Evolutionary conservation across 2,888 invertebrate genomes (phyloP), one percentile per base, ranked within the genome.

Genomic region (Cancer borealis): DNA sequence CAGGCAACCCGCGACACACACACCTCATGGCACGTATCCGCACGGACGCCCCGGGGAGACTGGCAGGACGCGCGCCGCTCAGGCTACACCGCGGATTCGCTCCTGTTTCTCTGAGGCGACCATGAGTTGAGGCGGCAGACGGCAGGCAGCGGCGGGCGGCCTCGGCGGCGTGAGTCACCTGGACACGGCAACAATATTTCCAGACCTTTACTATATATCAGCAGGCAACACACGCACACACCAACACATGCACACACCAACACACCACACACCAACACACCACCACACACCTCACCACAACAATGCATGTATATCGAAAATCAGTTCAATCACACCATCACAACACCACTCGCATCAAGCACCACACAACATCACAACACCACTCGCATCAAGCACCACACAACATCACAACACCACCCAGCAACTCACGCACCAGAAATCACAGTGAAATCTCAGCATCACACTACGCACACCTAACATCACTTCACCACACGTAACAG

Each of bases 31-130:
- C 66, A n/a, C 66, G 66, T 66, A 54, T n/a, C 66, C 21, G 66
- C 66, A 66, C 66, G 66, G 66, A 21, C 66, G n/a, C 66, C 66
- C n/a, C 66, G n/a, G 66, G 66, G 66, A 66, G 66, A 66, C 66
- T 66, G 66, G 66, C 66, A 17, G 66, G 66, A 66, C 66, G 14
- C 66, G 66, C 66, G 66, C 66, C 66, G 66, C 66, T 14, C 66
- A n/a, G n/a, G n/a, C 66, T 21, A 21, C 21, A 21, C 66, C 66
- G 54, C 54, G 54, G 54, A 66, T 66, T 66, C 66, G 21, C 66
- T 54, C 54, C 54, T 66, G 66, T 14, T n/a, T 66, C 66, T 17
- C 66, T n/a, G 54, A 54, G 54, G 66, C 66, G 66, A 21, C 66
- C 66, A 66, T 66, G 66, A 66, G 66, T 66, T 66, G 66, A 66